Percentiles rank a stretch among this genome's conserved stretches.
Evolutionary conservation across 2,888 invertebrate species (phyloP).

Genomic region (Orthosia gothica): DNA sequence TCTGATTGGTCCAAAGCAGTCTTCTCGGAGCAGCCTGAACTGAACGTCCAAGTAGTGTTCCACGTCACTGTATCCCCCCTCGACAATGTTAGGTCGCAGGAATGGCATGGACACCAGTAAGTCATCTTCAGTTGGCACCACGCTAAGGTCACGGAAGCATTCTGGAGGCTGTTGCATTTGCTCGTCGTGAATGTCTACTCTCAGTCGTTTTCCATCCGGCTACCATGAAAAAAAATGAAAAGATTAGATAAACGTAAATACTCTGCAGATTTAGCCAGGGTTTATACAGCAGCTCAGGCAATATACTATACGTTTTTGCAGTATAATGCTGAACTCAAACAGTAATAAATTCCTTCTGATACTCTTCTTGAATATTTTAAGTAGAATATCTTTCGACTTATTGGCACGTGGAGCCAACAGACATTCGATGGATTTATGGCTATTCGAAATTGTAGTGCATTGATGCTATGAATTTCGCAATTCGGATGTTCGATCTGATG

Average conservation of each 20-base stretch:
- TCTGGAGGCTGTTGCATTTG: slow-evolving; percentile 78
- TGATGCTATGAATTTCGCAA: no score
- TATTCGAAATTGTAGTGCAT: no score
- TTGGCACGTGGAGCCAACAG: no score
- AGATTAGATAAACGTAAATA: background rate
- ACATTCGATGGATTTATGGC: no score
- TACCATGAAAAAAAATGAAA: slow-evolving; percentile 12
- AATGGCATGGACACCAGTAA: slow-evolving; percentile 75
- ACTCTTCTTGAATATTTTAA: no score
- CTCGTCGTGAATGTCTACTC: background rate
- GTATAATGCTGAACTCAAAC: no score
- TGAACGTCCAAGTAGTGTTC: slow-evolving; percentile 95
- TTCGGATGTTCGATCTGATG: no score
- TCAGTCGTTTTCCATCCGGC: slow-evolving; percentile 20
- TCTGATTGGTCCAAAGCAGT: slow-evolving; percentile 95
- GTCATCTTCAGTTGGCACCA: slow-evolving; percentile 80
- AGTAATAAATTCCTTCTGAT: no score
- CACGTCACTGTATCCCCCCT: slow-evolving; percentile 92
- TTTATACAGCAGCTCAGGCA: no score
- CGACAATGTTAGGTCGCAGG: slow-evolving; percentile 90
- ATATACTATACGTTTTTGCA: no score
- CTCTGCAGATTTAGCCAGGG: background rate
- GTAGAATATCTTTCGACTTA: no score
- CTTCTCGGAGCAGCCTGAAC: slow-evolving; percentile 95
- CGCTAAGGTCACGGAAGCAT: slow-evolving; percentile 80